Conservation (phyloP, 1,140 invertebrate species). For the Meloidogyne hapla region DNA sequence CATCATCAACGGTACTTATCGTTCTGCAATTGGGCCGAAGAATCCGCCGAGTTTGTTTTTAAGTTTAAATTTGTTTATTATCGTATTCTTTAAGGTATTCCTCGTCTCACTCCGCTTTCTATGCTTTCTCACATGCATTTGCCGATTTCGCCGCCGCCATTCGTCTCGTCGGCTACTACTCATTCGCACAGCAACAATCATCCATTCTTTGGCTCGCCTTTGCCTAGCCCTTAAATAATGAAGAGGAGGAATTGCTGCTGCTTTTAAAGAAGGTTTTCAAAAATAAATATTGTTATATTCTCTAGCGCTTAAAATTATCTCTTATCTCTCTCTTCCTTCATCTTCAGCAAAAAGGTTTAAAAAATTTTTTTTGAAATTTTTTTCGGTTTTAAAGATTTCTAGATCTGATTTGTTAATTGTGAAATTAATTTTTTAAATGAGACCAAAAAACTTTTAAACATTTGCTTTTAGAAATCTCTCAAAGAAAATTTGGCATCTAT, state of each 20-base stretch:
- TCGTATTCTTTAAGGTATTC: constrained; percentile 22
- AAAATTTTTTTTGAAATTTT: no score
- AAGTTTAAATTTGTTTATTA: not conserved
- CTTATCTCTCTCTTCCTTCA: not conserved
- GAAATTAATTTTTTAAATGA: no score
- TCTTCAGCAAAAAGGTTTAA: no score
- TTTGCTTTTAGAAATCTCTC: no score
- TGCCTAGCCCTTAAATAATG: constrained; percentile 18
- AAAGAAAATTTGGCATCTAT: no score
- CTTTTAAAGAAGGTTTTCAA: constrained; percentile 12
- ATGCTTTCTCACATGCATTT: constrained; percentile 26
- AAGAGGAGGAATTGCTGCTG: not conserved
- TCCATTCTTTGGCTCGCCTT: constrained; percentile 24
- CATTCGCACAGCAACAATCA: constrained; percentile 9
- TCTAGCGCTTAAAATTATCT: constrained; percentile 16
- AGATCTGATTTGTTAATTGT: no score
- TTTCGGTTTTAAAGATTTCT: no score
- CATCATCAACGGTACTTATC: constrained; percentile 93
- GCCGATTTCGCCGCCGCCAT: constrained; percentile 23
- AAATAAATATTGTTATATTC: constrained; percentile 17
- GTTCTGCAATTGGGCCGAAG: constrained; percentile 23
- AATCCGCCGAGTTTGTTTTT: constrained; percentile 1
- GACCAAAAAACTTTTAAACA: no score
- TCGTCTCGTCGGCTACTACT: constrained; percentile 11
- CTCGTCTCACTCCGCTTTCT: constrained; percentile 29